Conservation (phyloP, 2,797 vertebrate genomes). For the Tamandua tetradactyla region DNA sequence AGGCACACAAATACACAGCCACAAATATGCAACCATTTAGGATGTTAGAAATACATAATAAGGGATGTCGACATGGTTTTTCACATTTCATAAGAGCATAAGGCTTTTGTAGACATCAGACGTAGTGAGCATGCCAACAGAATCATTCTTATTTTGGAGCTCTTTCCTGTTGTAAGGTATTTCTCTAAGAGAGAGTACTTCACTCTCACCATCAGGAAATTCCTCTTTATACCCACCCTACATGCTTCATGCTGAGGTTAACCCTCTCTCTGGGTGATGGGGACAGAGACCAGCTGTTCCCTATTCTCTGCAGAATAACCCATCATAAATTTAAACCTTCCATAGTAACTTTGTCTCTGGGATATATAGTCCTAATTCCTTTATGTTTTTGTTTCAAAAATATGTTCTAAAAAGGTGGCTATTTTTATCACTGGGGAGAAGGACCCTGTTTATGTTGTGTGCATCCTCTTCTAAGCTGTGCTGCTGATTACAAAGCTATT, state of each 20-base stretch:
- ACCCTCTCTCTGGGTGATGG: background rate
- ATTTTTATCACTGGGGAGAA: background rate
- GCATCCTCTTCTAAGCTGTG: background rate
- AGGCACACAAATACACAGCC: background rate
- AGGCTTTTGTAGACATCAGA: background rate
- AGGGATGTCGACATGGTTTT: background rate
- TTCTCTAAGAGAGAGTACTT: background rate
- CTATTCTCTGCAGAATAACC: constrained; percentile 34
- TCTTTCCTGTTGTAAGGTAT: background rate
- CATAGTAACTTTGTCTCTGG: background rate
- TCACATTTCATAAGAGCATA: background rate
- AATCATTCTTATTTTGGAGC: background rate
- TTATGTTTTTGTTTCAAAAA: background rate
- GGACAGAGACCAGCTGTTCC: background rate
- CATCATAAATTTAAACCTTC: background rate
- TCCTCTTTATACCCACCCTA: background rate
- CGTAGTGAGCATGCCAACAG: background rate
- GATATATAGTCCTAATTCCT: constrained; percentile 32
- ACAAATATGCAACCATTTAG: background rate
- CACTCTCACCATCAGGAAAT: constrained; percentile 19
- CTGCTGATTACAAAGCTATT: background rate
- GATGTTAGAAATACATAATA: background rate
- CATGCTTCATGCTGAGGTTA: constrained; percentile 35
- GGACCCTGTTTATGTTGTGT: background rate
- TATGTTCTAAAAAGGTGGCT: constrained; percentile 2